Evolutionary conservation across 2,888 invertebrate genomes (phyloP), one percentile per base, ranked within the genome.

Genomic region (Morpho deidamia): DNA sequence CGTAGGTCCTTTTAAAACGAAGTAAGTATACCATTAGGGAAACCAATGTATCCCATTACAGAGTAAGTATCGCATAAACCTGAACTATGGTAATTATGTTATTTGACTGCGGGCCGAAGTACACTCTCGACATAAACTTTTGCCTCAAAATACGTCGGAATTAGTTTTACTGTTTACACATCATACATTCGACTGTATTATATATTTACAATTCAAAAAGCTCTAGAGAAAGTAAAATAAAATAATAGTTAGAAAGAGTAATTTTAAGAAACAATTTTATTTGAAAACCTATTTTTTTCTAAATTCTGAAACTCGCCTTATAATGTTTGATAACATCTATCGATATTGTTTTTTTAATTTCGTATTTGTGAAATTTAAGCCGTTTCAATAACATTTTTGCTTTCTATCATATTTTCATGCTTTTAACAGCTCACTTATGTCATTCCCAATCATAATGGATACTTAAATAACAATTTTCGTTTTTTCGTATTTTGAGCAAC

Each of bases 101-200:
- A 50, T 54, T 54, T 54, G 54, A 54, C 50, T 54, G 49, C 50
- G 45, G 39, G 37, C 44, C 44, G 44, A 54, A 54, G 44, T 48
- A 54, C 54, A 50, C 41, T 54, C 49, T 44, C 40, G 44, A 23
- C 7, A 42, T 44, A 23, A 49, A 23, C 41, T 33, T 23, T 49
- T 40, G 38, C 35, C 23, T 45, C 49, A 8, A 45, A 53, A 50
- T 41, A 44, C 23, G 37, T 37, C 40, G 7, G 35, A 49, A 44
- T 45, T 40, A 51, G 37, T 48, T 52, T 52, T 41, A 49, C 41
- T 32, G 46, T 46, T n/a, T n/a, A 38, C 11, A 39, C 11, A 23
- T 46, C 23, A 37, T 45, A 46, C 23, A 23, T n/a, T n/a, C 23
- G 37, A 8, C 12, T 38, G n/a, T n/a, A 14, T 14, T 46, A 38